phyloP scores from a whole-genome alignment of 1,140 invertebrate species.

The Megalonaias nervosa region DNA sequence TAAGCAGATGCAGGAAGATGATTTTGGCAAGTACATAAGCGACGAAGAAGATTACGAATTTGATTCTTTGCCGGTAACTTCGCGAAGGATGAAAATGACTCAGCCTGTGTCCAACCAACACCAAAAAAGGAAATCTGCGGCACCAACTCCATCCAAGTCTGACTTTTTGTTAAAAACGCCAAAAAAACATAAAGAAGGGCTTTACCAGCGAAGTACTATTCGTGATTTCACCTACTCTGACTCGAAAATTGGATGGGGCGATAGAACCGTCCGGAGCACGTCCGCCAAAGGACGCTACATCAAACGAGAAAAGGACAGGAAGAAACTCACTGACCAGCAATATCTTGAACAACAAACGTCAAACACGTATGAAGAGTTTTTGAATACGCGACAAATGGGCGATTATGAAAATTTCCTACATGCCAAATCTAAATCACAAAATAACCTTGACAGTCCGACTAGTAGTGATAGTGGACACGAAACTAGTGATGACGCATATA shows the following conservation, averaged over 20 bases:
- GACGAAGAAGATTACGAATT: slow-evolving; percentile 36
- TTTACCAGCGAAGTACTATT: slow-evolving; percentile 28
- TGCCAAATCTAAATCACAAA: too few species aligned
- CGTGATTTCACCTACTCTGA: slow-evolving; percentile 35
- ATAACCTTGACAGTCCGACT: slow-evolving; percentile 25
- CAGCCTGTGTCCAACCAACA: neutral
- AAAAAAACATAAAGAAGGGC: slow-evolving; percentile 22
- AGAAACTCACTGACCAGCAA: slow-evolving; percentile 2
- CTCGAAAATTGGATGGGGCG: slow-evolving; percentile 36
- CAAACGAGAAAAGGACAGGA: slow-evolving; percentile 33
- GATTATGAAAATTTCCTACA: neutral
- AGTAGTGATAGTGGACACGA: slow-evolving; percentile 37
- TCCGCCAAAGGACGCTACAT: slow-evolving; percentile 34
- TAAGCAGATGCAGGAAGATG: slow-evolving; percentile 22
- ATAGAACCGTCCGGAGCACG: slow-evolving; percentile 32
- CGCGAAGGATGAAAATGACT: neutral
- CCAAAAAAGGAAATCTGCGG: neutral
- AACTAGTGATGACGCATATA: slow-evolving; percentile 6
- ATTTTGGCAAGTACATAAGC: slow-evolving; percentile 23
- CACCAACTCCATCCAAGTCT: neutral
- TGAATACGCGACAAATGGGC: slow-evolving; percentile 14
- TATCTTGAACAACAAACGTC: neutral
- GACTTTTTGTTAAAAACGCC: slow-evolving; percentile 7
- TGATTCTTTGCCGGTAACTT: slow-evolving; percentile 2
- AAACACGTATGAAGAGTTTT: slow-evolving; percentile 29